Evolutionary conservation across 2,113 vertebrate genomes (phyloP), one percentile per base, ranked within the genome.

Genomic region (Dipodomys spectabilis): DNA sequence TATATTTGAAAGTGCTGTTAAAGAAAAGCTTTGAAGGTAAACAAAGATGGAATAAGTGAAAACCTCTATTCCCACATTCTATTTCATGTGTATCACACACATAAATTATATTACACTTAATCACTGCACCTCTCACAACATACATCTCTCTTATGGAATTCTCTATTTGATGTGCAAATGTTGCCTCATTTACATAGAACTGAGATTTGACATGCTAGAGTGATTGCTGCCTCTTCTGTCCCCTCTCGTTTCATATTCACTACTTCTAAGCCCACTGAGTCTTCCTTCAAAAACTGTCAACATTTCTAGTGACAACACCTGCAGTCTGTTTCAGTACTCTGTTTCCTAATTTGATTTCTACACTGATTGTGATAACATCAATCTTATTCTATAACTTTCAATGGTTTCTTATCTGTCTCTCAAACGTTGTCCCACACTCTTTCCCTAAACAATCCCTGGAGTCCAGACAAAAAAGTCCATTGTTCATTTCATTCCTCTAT

Each of bases 21-120:
- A 83, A 87, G 79, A 83, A 87, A 83, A 87, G 79, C 12, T 49
- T 68, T 23, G 6, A 72, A 78, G 3, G 9, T 1, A 35, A 62
- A 82, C 65, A 11, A 95, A 91, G 25, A 39, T 84, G 27, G 23
- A 67, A 78, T 72, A 92, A 65, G 69, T 67, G 60, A 73, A 85
- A 79, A 89, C 16, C 86, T 79, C n/a, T 30, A n/a, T 89, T 68
- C 53, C 80, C 71, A 53, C 93, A 82, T 74, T 91, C 75, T 64
- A 10, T 49, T 49, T 49, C 49, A 49, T 49, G 49, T 49, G 12
- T 49, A 9, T 11, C 49, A 49, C 49, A 49, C 49, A 49, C 30
- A 60, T 57, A 32, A 67, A 82, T 71, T 44, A 93, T 75, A 75
- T 10, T 68, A 32, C 23, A 82, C 35, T 16, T 90, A 44, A 68